Base-by-base conservation (phyloP, 2,888 invertebrate genomes). In the Altica lythri region DNA sequence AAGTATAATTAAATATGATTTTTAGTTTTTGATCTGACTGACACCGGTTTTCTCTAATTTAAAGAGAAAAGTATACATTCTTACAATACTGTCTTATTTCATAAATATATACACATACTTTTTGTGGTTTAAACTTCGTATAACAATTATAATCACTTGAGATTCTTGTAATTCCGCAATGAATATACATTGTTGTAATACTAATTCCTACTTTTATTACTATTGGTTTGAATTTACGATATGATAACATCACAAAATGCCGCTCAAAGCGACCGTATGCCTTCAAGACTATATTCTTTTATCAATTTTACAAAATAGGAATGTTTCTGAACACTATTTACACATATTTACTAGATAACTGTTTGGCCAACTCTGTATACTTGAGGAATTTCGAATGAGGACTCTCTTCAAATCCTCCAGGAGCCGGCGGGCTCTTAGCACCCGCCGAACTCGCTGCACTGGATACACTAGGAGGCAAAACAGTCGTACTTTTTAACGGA, bases 291-390 rank as follows among this genome's bases (percentile, higher is more conserved):
- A 67, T 70, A 67, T 63, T 61, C n/a, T n/a, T n/a, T n/a, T n/a
- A n/a, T n/a, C 62, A 61, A 17, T 52, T 63, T 63, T 62, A 65
- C 61, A 68, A 66, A 65, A 65, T 64, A 67, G 68, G 67, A 68
- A 67, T 68, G 68, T 65, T 63, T 56, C 43, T 51, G 45, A 62
- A 59, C 64, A 62, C 57, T 67, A 67, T 79, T 85, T 89, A 92
- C 84, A 91, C 90, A 82, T 94, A 95, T 82, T 95, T 95, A 81
- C 94, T 95, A 76, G 95, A 95, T 77, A 97, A 83, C 81, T 97
- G 96, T 80, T 96, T 96, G 72, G 97, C 97, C 80, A 97, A 86
- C 81, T 97, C 95, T 75, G 95, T 95, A 81, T 97, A 97, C 82
- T 96, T 96, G 68, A 95, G 88, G 83, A 96, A 96, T 82, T 96